phyloP scores from a whole-genome alignment of 1,140 invertebrate species.

The Sipha flava region DNA sequence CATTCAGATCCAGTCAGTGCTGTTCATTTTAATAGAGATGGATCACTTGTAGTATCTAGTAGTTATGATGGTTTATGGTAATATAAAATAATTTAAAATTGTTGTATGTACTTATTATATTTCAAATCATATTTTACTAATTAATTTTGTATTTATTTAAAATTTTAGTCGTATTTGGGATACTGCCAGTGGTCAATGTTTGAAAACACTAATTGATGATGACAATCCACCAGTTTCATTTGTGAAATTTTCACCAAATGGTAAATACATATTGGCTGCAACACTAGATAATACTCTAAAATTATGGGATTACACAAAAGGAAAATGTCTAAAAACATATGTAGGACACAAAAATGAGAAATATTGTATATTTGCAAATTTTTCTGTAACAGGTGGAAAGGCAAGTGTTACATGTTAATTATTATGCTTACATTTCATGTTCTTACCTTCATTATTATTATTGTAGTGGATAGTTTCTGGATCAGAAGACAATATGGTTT shows the following conservation, averaged over 20 bases:
- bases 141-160: constrained; percentile 41
- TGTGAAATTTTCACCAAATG: constrained; percentile 99
- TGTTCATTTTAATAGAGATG: constrained; percentile 96
- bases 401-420: constrained; percentile 47
- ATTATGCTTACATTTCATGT: background rate
- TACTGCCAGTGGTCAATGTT: constrained; percentile 95
- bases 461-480: constrained; percentile 98
- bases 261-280: constrained; percentile 97
- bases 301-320: constrained; percentile 98
- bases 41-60: constrained; percentile 94
- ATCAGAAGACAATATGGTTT: constrained; percentile 98
- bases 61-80: constrained; percentile 98
- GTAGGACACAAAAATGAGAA: constrained; percentile 98
- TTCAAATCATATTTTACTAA: constrained; percentile 32
- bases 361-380: constrained; percentile 99
- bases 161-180: constrained; percentile 92
- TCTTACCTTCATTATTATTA: constrained; percentile 33
- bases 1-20: constrained; percentile 99
- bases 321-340: constrained; percentile 93
- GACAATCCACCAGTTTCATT: constrained; percentile 99
- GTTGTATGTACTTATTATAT: background rate
- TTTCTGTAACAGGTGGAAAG: constrained; percentile 98
- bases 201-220: constrained; percentile 93
- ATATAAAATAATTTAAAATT: background rate
- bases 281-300: constrained; percentile 97